Evolutionary conservation across 2,888 invertebrate species (phyloP), one percentile per base, ranked within the genome.

Genomic region (Acronicta psi): DNA sequence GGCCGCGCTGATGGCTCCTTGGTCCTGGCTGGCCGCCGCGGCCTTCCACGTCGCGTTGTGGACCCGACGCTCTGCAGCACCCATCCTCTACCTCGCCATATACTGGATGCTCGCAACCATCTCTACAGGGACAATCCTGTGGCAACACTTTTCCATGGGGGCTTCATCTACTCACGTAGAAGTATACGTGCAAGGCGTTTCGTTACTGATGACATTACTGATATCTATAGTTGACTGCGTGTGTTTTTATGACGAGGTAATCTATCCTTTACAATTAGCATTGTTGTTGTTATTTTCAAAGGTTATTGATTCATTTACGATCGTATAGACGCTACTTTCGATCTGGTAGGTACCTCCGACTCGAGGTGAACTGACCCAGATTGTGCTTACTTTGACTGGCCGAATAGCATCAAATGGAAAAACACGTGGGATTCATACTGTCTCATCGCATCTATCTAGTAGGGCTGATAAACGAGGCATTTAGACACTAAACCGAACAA

Each of bases 201-300:
- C 90, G 17, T 68, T 83, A 47, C 16, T 87, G 20, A 80, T 92
- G 64, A 83, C 90, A 17, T 65, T 88, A 38, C 52, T 90, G 17
- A 82, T 93, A 66, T 84, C 86, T 52, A 78, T 73, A 38, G 88
- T 93, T 37, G 93, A 94, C 77, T 86, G 88, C 72, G 61, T 90
- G 42, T 91, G 93, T 77, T 93, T 94, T 79, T 93, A 93, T 69
- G 93, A 92, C 64, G 93, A 92, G 90, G 93, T 93, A 84, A 67
- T 42, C 50, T 31, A 51, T 37, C 20, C 31, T 41, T 25, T 36
- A 37, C 29, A 37, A 20, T 63, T 23, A 18, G 29, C 23, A 43
- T 31, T 31, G 17, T 29, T 37, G 34, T 51, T n/a, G 14, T 36
- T 25, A 25, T 29, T 29, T 4, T 29, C 25, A 25, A 23, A 25